These are phyloP conservation scores for Anas bernieri DNA, from an alignment of 2,797 vertebrate genomes.

Conservation along the genomic window DNA sequence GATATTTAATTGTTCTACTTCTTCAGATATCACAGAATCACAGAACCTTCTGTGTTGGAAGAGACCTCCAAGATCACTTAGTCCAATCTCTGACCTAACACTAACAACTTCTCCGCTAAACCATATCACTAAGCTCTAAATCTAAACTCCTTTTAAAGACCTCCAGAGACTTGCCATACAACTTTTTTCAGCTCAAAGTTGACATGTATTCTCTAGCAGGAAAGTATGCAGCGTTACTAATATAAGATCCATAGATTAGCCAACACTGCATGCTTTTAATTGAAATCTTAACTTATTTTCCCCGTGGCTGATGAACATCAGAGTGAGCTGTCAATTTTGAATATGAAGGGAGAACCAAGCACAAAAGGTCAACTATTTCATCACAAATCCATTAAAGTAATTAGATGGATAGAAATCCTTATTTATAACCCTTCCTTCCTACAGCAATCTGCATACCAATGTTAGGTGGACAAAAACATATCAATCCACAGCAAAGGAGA, in stretches of 20 bases:
- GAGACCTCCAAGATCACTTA: too few relatives aligned
- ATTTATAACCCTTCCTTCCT: neutral
- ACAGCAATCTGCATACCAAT: neutral
- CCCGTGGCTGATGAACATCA: neutral
- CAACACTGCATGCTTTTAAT: neutral
- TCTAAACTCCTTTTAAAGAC: too few relatives aligned
- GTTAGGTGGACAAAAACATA: neutral
- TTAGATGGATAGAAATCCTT: conserved; percentile 18
- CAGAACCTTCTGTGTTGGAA: too few relatives aligned
- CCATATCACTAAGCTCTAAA: too few relatives aligned
- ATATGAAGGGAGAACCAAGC: conserved; percentile 4
- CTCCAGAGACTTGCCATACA: neutral
- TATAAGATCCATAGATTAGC: neutral
- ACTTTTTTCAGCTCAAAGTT: neutral
- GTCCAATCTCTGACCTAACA: too few relatives aligned
- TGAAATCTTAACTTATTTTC: conserved; percentile 54
- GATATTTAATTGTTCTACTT: neutral
- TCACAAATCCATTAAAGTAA: conserved; percentile 41
- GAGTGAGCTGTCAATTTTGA: conserved; percentile 29
- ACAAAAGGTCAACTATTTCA: conserved; percentile 50
- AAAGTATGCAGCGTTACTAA: neutral
- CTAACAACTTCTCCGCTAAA: too few relatives aligned
- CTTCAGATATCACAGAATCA: neutral
- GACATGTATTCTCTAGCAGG: neutral
- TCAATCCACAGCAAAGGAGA: neutral